Evolutionary conservation across 2,113 vertebrate species (phyloP), one percentile per base, ranked within the genome.

Genomic region (Suncus etruscus): DNA sequence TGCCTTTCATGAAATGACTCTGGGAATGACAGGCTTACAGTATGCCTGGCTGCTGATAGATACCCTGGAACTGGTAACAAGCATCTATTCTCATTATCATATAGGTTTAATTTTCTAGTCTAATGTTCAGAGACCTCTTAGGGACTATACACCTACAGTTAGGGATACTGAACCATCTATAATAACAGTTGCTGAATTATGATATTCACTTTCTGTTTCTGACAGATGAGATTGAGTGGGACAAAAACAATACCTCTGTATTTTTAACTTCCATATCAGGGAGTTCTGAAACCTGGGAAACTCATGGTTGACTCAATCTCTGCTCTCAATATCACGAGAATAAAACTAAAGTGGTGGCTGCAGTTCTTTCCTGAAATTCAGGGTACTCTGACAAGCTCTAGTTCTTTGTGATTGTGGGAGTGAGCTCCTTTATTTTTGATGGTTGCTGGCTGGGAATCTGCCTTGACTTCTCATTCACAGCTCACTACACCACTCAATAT

Each of bases 31-130:
- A 86, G 12, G 72, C 39, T 10, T 11, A 72, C 3, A 5, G 39
- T 18, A 63, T 6, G 58, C 25, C 12, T 80, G 72, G 63, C 12
- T 72, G 7, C 11, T 6, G 22, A 68, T 78, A 51, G 22, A 68
- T 78, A 51, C 61, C 16, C 18, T 51, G 70, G 32, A 25, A 63
- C 2, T 1, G 47, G 65, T 87, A 63, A 79, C 18, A 45, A 66
- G 70, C 29, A 51, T 27, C 76, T 11, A n/a, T 68, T 48, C 45
- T 25, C n/a, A 51, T n/a, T 14, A 9, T 47, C 16, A 88, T 20
- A 10, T 22, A 16, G 31, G 48, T 39, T 79, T 89, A 84, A 78
- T 66, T 94, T 92, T 32, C 73, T 74, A 65, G 25, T 29, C 22
- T 45, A 45, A 65, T 66, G 12, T 81, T 80, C n/a, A 69, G 24